Evolutionary conservation across 1,140 invertebrate species (phyloP).

Genomic region (Diplogasteroides magnus): DNA sequence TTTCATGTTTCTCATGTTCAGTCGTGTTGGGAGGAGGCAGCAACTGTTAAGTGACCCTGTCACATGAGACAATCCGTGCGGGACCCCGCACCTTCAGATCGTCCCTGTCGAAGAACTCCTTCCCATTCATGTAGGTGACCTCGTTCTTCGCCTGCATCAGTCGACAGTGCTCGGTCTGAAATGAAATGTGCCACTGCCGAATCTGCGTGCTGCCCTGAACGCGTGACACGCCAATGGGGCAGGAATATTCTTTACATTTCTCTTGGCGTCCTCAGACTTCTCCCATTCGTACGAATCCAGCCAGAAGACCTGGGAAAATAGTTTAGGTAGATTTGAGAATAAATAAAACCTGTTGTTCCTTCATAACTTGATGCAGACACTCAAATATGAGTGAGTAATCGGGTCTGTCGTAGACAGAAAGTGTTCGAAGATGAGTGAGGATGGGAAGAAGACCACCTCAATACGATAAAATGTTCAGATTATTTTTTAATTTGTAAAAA

Average conservation of each 20-base stretch:
- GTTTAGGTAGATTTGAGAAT: neutral
- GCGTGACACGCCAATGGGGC: no score
- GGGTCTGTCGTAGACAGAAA: slow-evolving; percentile 40
- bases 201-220: no score
- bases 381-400: slow-evolving; percentile 35
- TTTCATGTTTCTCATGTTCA: neutral
- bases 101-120: neutral
- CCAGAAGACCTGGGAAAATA: slow-evolving; percentile 13
- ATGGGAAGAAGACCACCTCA: slow-evolving; percentile 3
- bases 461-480: neutral
- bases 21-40: no score
- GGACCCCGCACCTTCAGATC: neutral
- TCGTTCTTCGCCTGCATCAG: neutral
- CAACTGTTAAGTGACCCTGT: no score
- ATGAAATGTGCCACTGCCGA: no score
- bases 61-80: no score
- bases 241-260: no score
- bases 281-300: slow-evolving; percentile 32
- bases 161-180: neutral
- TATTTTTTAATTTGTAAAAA: neutral
- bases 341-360: neutral
- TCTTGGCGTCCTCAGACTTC: neutral
- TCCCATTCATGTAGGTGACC: neutral
- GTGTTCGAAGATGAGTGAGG: slow-evolving; percentile 18
- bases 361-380: slow-evolving; percentile 33